These are phyloP conservation scores for Grus americana DNA, from an alignment of 2,113 vertebrate species.

Conservation along the genomic window DNA sequence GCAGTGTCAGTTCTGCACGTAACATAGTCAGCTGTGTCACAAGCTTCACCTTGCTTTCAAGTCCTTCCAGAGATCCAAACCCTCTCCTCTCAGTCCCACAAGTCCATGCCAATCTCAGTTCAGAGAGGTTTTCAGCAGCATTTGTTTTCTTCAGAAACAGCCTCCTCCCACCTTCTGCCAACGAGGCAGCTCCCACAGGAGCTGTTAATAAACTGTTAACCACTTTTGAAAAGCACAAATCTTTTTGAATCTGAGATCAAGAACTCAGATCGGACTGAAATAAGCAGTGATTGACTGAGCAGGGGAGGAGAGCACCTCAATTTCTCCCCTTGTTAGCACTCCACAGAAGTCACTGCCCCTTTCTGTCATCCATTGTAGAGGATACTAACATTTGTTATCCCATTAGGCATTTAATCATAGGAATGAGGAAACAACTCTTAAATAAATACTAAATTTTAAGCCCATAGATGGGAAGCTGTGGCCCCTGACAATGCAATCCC, in stretches of 20 bases:
- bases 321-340: not conserved
- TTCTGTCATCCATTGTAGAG: not conserved
- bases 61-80: not conserved
- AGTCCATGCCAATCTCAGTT: not conserved
- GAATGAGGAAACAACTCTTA: not conserved
- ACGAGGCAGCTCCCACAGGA: not conserved
- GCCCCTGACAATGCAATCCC: not conserved
- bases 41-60: not conserved
- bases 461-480: not conserved
- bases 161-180: conserved; percentile 12
- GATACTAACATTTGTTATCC: not conserved
- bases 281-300: not conserved
- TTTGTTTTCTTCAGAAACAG: not conserved
- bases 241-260: not conserved
- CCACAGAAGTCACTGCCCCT: not conserved
- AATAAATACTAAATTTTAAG: not conserved
- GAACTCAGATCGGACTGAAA: not conserved
- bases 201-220: conserved; percentile 38
- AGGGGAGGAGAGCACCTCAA: not conserved
- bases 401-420: not conserved
- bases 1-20: rapidly evolving
- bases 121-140: not conserved
- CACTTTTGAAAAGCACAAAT: not conserved
- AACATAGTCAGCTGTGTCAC: not conserved
- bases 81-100: not conserved